A percentile compares a stretch with the other conserved stretches of the same genome.
Conservation (phyloP, 2,113 vertebrate genomes). For the Eonycteris spelaea region DNA sequence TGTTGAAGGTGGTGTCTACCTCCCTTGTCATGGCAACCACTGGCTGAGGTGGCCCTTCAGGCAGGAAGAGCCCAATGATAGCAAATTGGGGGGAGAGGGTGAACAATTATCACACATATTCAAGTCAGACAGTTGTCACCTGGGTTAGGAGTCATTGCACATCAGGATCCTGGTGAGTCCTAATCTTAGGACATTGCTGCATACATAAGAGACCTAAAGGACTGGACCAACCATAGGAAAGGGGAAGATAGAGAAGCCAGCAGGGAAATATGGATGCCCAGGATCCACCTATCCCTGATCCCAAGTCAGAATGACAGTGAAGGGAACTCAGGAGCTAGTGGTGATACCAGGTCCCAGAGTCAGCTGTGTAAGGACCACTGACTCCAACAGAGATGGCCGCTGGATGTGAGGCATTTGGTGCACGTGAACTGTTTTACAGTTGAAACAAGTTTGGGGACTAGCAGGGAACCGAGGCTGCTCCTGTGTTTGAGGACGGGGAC, state of each 20-base stretch:
- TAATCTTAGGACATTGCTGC: neutral
- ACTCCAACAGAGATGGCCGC: neutral
- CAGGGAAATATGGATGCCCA: neutral
- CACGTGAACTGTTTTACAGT: accelerated
- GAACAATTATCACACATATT: neutral
- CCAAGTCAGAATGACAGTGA: neutral
- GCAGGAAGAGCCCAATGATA: neutral
- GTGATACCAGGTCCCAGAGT: neutral
- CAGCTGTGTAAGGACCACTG: neutral
- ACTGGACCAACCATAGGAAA: neutral
- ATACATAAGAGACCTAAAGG: neutral
- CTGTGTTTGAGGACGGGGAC: neutral
- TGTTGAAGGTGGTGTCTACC: neutral
- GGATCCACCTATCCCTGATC: neutral
- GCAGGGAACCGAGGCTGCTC: neutral
- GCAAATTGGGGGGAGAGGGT: no score
- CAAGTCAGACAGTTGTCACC: neutral
- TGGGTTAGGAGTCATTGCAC: neutral
- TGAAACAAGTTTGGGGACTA: no score
- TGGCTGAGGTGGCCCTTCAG: neutral
- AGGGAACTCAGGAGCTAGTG: neutral
- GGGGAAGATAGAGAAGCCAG: neutral
- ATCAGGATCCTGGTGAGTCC: neutral
- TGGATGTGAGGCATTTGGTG: neutral
- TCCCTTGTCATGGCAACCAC: neutral